Base-by-base conservation (phyloP, 92 coral and sea anemone genomes). In the Phenganax subtilis region DNA sequence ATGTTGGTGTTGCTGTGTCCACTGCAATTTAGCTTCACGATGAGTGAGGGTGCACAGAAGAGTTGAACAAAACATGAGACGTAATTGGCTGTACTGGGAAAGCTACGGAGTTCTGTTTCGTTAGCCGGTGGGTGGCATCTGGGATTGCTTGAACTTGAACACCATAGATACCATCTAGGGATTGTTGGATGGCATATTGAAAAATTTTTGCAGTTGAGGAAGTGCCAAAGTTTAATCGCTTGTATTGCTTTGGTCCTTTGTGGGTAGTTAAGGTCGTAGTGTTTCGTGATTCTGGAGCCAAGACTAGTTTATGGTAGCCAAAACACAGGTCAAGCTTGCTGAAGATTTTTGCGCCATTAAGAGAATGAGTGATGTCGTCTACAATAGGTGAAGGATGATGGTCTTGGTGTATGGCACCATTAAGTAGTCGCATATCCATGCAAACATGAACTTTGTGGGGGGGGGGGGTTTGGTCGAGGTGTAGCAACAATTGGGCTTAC, bases 211-310 rank as follows among this genome's bases (percentile, higher is more conserved):
- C 81, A 9, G 84, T 80, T 16, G 75, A 81, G 1, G 86, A 83
- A 20, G 81, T 70, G 29, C 81, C 84, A 68, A 87, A 82, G 81
- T 72, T 87, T 85, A 87, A 72, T 59, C 80, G 68, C 55, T 84
- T 84, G 83, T 62, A 84, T 67, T 78, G 44, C 27, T 61, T 58
- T 14, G 76, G 87, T 51, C 83, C 83, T 47, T 64, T 71, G 74
- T 87, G 89, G 7, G 80, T 87, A 75, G 80, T 31, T 55, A 87
- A 87, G 6, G 84, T 87, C 44, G 86, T 87, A n/a, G 76, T 82
- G 55, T 87, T 60, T 51, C 89, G 6, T 37, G 86, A 87, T 63
- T 87, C 85, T 28, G 85, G 88, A 9, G 83, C 83, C 7, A 85
- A 69, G 47, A 71, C 84, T 15, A 85, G 65, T 67, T 70, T 84